Conservation (phyloP, 2,113 vertebrate genomes). For the Lophura nycthemera region DNA sequence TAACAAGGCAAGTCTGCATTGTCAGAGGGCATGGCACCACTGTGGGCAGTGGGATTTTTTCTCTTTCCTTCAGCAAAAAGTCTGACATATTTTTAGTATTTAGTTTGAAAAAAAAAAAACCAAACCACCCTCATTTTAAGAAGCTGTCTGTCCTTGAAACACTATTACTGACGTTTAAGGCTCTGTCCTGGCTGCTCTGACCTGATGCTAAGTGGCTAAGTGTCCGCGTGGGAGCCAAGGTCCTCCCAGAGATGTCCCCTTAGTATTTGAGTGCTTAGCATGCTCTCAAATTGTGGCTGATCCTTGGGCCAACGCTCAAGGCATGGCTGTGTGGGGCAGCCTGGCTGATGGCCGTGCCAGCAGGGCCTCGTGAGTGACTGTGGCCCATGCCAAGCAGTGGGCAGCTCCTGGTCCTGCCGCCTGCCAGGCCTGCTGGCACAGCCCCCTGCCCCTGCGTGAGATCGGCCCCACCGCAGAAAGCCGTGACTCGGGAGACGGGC, state of each 20-base stretch:
- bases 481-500: neutral
- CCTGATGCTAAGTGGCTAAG: neutral
- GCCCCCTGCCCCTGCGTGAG: neutral
- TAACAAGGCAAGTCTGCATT: neutral
- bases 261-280: fast-evolving
- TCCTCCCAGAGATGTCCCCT: neutral
- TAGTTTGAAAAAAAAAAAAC: neutral
- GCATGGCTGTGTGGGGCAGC: neutral
- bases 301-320: fast-evolving
- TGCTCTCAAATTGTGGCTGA: neutral
- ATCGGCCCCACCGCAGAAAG: neutral
- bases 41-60: neutral
- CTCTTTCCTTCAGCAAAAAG: neutral
- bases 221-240: neutral
- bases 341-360: neutral
- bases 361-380: neutral
- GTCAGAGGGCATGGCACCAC: neutral
- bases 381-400: neutral
- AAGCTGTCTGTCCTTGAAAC: neutral
- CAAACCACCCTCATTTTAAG: neutral
- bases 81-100: neutral
- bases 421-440: neutral
- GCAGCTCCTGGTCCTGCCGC: neutral
- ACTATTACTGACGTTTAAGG: neutral
- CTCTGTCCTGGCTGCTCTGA: neutral